Evolutionary conservation across 2,797 vertebrate genomes (phyloP).

Genomic region (Discoglossus pictus): DNA sequence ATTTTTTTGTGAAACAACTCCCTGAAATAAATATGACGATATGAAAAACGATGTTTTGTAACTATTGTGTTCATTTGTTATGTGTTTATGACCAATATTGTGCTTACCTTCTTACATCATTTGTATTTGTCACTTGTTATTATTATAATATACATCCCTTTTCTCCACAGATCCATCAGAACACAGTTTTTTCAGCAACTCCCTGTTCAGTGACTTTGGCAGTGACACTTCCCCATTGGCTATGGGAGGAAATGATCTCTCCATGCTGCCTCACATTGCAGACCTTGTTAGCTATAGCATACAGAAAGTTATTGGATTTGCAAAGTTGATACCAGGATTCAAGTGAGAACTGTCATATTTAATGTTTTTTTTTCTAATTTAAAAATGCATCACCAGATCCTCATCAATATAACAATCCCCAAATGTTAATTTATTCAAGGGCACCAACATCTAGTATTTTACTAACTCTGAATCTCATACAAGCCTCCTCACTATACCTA

Average conservation of each 20-base stretch:
- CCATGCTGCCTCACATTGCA: slow-evolving; percentile 94
- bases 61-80: no score
- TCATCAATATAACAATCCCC: no score
- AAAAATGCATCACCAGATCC: no score
- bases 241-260: slow-evolving; percentile 74
- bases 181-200: slow-evolving; percentile 72
- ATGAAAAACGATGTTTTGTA: no score
- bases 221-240: slow-evolving; percentile 77
- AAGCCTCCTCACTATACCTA: no score
- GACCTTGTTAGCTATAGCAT: slow-evolving; percentile 98
- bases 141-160: slow-evolving; percentile 1
- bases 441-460: no score
- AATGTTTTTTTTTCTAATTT: not conserved
- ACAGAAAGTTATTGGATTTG: slow-evolving; percentile 96
- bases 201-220: slow-evolving; percentile 77
- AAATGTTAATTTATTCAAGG: no score
- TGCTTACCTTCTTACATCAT: no score
- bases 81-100: no score
- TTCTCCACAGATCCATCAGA: slow-evolving; percentile 74
- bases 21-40: not conserved
- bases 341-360: slow-evolving; percentile 72
- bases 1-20: not conserved
- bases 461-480: no score
- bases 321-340: slow-evolving; percentile 98
- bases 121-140: not conserved